Percentiles rank a stretch among this genome's conserved stretches.
These are phyloP conservation scores for Corythornis leucogaster DNA, from an alignment of 2,797 vertebrate species.

Conservation along the genomic window DNA sequence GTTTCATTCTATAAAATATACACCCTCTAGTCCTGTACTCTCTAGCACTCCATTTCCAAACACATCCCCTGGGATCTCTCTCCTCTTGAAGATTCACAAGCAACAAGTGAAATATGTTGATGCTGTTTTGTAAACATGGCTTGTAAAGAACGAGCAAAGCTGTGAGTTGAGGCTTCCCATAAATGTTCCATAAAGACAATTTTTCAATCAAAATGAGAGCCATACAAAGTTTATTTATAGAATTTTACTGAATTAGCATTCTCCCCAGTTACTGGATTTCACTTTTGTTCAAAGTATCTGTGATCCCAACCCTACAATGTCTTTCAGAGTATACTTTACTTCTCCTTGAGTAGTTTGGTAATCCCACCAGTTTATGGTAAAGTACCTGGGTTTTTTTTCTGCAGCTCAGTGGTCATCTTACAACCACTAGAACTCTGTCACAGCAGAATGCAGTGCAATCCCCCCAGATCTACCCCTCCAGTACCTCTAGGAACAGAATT, in stretches of 20 bases:
- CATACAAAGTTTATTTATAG: rapidly evolving
- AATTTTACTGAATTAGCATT: background rate
- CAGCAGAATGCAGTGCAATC: background rate
- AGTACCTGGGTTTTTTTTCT: background rate
- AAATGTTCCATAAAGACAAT: background rate
- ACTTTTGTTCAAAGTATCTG: background rate
- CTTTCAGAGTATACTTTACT: background rate
- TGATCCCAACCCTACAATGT: background rate
- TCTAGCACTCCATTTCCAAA: rapidly evolving
- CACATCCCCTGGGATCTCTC: background rate
- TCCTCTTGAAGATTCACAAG: background rate
- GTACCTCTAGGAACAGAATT: background rate
- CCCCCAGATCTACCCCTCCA: background rate
- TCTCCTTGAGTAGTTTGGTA: background rate
- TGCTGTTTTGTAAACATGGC: background rate
- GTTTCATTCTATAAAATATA: background rate
- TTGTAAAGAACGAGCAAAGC: background rate
- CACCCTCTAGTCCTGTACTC: background rate
- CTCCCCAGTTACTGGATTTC: background rate
- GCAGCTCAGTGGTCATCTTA: background rate
- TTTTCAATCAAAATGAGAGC: background rate
- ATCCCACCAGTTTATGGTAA: background rate
- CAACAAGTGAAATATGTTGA: background rate
- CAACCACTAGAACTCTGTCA: background rate
- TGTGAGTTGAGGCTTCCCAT: background rate